phyloP scores from a whole-genome alignment of 2,797 vertebrate species.

The Malurus splendens region DNA sequence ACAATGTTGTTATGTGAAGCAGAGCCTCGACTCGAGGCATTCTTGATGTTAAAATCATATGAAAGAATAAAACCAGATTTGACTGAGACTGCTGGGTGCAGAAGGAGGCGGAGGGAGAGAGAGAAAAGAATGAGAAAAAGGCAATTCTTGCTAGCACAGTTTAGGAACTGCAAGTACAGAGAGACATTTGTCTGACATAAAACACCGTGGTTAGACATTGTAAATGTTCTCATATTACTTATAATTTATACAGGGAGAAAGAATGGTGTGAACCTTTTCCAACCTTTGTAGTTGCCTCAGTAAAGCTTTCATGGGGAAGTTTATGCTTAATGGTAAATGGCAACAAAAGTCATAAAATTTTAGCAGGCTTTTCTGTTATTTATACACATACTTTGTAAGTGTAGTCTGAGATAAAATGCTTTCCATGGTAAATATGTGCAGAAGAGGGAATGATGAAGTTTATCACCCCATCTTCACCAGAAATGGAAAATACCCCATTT shows the following conservation, averaged over 20 bases:
- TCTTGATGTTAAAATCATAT: background rate
- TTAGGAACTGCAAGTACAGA: conserved; percentile 43
- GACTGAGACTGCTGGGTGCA: background rate
- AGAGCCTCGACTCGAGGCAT: background rate
- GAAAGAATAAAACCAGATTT: background rate
- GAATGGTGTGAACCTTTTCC: conserved; percentile 44
- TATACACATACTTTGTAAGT: background rate
- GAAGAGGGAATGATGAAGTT: background rate
- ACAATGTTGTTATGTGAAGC: background rate
- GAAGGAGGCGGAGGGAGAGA: background rate
- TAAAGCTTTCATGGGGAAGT: conserved; percentile 9
- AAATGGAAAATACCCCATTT: background rate
- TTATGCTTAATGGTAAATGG: conserved; percentile 23
- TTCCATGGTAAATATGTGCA: background rate
- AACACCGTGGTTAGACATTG: conserved; percentile 40
- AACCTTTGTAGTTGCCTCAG: conserved; percentile 6
- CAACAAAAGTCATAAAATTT: conserved; percentile 23
- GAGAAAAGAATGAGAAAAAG: conserved; percentile 14
- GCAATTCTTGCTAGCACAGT: conserved; percentile 7
- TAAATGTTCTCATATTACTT: conserved; percentile 60
- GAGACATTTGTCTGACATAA: conserved; percentile 47
- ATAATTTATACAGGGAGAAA: conserved; percentile 41
- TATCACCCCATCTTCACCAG: background rate
- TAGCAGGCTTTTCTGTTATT: conserved; percentile 28
- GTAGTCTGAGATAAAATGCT: conserved; percentile 19